A percentile compares a stretch with the other conserved stretches of the same genome.
Evolutionary conservation across 2,888 invertebrate genomes (phyloP).

Genomic region (Epicampocera succincta): DNA sequence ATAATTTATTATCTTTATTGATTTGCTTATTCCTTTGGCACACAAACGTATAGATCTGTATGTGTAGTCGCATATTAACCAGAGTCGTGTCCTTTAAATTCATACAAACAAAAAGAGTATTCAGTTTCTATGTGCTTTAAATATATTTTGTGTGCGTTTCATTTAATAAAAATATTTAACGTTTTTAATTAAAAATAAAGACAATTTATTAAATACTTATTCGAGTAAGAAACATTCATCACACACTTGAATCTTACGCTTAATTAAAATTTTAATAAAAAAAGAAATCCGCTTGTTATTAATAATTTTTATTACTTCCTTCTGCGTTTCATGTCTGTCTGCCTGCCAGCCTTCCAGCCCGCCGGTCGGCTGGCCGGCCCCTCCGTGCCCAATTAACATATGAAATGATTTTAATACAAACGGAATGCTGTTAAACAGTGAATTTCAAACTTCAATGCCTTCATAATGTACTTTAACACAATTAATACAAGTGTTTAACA

Average conservation of each 20-base stretch:
- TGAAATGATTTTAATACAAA: conserved; percentile 28
- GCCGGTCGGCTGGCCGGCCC: neutral
- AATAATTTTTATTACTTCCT: conserved; percentile 49
- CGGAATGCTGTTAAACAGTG: conserved; percentile 10
- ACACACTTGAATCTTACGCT: conserved; percentile 35
- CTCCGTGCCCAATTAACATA: no score
- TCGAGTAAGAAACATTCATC: conserved; percentile 14
- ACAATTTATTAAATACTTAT: conserved; percentile 7
- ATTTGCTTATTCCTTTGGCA: neutral
- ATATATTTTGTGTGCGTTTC: neutral
- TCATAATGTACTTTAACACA: conserved; percentile 41
- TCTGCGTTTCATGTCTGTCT: conserved; percentile 3
- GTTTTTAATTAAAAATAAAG: conserved; percentile 1
- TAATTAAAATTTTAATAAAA: conserved; percentile 49
- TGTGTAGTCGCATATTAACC: neutral
- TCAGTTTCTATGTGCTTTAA: neutral
- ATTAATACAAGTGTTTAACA: conserved; percentile 11
- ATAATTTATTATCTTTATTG: conserved; percentile 10
- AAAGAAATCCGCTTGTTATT: conserved; percentile 46
- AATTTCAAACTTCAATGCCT: conserved; percentile 35
- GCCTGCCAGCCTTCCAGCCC: neutral
- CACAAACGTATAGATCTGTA: neutral
- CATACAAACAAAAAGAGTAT: conserved; percentile 1
- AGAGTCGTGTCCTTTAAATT: neutral
- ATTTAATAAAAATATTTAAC: neutral